Base-by-base conservation (phyloP, 2,797 vertebrate genomes). In the Chaunax sp. region DNA sequence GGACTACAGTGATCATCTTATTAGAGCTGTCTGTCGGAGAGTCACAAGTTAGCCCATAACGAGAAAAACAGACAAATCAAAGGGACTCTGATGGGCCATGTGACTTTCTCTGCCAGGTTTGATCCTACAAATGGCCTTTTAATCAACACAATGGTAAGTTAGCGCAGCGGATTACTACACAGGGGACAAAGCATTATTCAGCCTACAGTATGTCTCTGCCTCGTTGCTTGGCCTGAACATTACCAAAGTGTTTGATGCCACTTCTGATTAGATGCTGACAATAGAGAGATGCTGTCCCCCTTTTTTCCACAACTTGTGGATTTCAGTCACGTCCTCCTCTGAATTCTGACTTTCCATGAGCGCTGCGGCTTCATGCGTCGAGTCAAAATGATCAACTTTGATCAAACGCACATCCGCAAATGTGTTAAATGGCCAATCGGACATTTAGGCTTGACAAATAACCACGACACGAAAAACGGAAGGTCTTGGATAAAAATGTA, bases 131-230 rank as follows among this genome's bases (percentile, higher is more conserved):
- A 89, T 93, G 90, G 95, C 94, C 94, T 92, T 92, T 93, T 93
- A 94, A 94, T 95, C 89, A 94, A 92, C 90, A 88, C 90, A 90
- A 88, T 92, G 92, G 94, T 92, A 94, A 94, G 93, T 93, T 93
- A 94, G 90, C 85, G 89, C 89, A 89, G 87, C 88, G 74, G 83
- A 92, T 92, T 89, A 67, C 80, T 72, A 53, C 75, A 82, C 78
- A 25, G 81, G 85, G 90, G 91, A 93, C 94, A 93, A 93, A 93
- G 91, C 81, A 57, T 81, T 86, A 89, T 94, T 94, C 90, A 93
- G 92, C 77, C 87, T 77, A 62, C 28, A 6, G 5, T 30, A n/a
- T 66, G 56, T 85, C 82, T 82, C 87, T 80, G 91, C 90, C 82
- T 89, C 74, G 78, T 74, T 92, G 88, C 88, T 87, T 80, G 87